Conservation (phyloP, 2,888 invertebrate genomes). For the Aphodius granarius region DNA sequence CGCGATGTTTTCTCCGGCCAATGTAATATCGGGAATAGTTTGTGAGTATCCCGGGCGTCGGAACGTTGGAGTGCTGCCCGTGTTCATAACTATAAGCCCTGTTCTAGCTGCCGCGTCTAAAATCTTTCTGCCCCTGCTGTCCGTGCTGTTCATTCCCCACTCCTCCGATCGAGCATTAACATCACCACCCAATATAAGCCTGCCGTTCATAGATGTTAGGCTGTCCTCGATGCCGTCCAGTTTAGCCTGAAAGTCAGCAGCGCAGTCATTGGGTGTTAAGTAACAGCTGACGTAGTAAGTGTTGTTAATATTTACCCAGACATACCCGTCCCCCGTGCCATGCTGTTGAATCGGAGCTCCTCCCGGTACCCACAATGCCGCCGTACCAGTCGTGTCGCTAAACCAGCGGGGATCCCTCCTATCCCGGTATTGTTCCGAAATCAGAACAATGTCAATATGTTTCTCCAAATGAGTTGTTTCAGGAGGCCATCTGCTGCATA, state of each 20-base stretch:
- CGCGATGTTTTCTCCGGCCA: not conserved
- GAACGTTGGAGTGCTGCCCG: too few species aligned
- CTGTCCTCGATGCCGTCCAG: constrained; percentile 1
- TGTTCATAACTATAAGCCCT: too few species aligned
- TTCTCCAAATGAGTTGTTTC: not conserved
- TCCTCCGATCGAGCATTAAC: not conserved
- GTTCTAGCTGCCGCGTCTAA: too few species aligned
- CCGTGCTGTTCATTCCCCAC: not conserved
- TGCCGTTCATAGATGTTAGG: not conserved
- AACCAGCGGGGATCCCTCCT: not conserved
- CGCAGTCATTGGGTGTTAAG: not conserved
- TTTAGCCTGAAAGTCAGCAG: not conserved
- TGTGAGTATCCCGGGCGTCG: not conserved
- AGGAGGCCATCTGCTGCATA: not conserved
- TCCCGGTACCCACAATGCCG: constrained; percentile 4
- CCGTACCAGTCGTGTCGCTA: not conserved
- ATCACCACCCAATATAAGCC: not conserved
- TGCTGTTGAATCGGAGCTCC: too few species aligned
- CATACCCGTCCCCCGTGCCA: constrained; percentile 9
- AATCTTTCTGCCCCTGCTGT: not conserved
- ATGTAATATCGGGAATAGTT: not conserved
- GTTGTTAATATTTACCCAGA: too few species aligned
- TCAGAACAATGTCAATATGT: not conserved
- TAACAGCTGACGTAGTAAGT: too few species aligned
- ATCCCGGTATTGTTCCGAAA: constrained; percentile 7